These are phyloP conservation scores for Apus apus DNA, from an alignment of 2,113 vertebrate genomes.

Conservation along the genomic window DNA sequence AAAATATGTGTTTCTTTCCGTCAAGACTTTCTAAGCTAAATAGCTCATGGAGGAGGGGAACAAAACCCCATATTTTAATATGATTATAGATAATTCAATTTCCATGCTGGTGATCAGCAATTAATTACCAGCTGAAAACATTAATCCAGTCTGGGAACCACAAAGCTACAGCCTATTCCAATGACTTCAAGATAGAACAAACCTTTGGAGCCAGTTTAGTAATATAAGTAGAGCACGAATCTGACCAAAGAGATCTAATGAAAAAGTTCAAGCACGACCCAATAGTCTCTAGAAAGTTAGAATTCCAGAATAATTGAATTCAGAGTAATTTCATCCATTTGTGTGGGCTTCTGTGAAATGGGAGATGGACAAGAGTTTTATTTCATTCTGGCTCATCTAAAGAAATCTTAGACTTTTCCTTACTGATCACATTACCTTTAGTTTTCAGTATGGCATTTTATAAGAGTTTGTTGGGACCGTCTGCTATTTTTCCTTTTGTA, in stretches of 20 bases:
- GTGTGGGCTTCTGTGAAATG: constrained; percentile 70
- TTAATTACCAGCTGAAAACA: constrained; percentile 70
- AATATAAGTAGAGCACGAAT: constrained; percentile 59
- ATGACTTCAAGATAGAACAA: constrained; percentile 52
- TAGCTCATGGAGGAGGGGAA: constrained; percentile 13
- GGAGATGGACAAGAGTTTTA: constrained; percentile 66
- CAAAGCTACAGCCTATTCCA: constrained; percentile 54
- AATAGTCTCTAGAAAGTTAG: constrained; percentile 64
- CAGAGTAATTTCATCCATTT: constrained; percentile 71
- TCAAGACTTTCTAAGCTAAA: constrained; percentile 15
- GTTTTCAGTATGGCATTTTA: constrained; percentile 52
- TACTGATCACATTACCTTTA: constrained; percentile 55
- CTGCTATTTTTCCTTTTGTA: constrained; percentile 42
- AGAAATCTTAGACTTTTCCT: constrained; percentile 61
- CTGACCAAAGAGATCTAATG: constrained; percentile 60
- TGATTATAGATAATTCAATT: constrained; percentile 70
- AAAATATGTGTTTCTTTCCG: constrained; percentile 52
- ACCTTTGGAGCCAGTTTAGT: constrained; percentile 59
- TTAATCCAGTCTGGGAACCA: constrained; percentile 64
- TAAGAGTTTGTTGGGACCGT: constrained; percentile 17
- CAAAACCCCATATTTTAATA: constrained; percentile 59
- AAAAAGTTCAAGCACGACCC: constrained; percentile 57
- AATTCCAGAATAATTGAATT: constrained; percentile 74
- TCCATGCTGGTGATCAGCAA: constrained; percentile 62
- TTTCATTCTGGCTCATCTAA: constrained; percentile 69